Evolutionary conservation across 2,888 invertebrate genomes (phyloP), one percentile per base, ranked within the genome.

Genomic region (Eupithecia subumbrata): DNA sequence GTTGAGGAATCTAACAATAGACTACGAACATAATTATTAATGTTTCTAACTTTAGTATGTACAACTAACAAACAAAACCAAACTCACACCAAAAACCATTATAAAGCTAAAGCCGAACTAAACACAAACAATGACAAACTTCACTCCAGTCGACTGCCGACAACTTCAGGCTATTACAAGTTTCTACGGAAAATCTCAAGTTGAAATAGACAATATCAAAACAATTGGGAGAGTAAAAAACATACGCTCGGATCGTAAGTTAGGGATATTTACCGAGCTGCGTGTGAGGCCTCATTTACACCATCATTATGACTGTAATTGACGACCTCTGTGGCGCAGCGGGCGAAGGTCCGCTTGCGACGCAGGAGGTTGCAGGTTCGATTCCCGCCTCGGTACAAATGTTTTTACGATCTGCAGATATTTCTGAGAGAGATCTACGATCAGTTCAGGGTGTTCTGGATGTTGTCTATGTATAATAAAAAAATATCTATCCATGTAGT

Each of bases 161-260:
- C 67, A 70, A 74, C 74, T 71, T 72, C 71, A 72, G 70, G 43
- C 71, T 48, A 72, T 75, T 64, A 72, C 48, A 72, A 75, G 18
- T 68, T 75, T 69, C 25, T 12, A 18, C 56, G 43, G 68, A 37
- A 75, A 75, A 72, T 75, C 48, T 72, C 40, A 69, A 75, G 72
- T 75, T 30, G 64, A 56, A 60, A 69, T 60, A 60, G 73, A 69
- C 72, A 68, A 72, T 72, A 73, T 72, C 60, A 60, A 72, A 73
- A 68, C 67, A 72, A 67, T 66, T 68, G 37, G 48, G 18, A n/a
- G 43, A 25, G 40, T 18, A 69, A 73, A 74, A 72, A 64, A 48
- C 66, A 70, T 66, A 71, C 22, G 48, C 14, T 25, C 12, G 60
- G 25, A 60, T 60, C 60, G 25, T 14, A 60, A 60, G 25, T 60